These are phyloP conservation scores for Picus viridis DNA, from an alignment of 2,797 vertebrate genomes.

Conservation along the genomic window DNA sequence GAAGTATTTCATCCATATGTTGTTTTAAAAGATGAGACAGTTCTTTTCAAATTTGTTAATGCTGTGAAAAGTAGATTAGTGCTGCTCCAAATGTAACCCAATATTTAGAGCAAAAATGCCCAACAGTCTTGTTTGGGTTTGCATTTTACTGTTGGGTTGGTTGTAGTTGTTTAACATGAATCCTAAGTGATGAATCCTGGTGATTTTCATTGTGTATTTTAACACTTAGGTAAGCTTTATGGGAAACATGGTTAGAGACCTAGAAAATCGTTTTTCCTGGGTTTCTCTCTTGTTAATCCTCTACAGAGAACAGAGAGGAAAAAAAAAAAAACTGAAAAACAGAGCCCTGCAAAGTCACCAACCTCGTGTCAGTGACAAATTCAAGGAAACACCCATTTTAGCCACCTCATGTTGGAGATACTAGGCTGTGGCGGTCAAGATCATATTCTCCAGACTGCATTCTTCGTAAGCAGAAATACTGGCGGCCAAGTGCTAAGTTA, in stretches of 20 bases:
- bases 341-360: background rate
- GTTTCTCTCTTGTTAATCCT: background rate
- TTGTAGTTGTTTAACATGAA: background rate
- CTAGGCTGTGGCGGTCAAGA: conserved; percentile 30
- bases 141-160: background rate
- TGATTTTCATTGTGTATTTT: background rate
- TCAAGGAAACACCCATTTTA: conserved; percentile 33
- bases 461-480: conserved; percentile 59
- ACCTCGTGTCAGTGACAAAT: background rate
- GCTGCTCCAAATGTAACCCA: background rate
- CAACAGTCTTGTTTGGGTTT: background rate
- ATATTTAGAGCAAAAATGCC: background rate
- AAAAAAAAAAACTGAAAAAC: background rate
- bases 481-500: conserved; percentile 61
- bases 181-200: background rate
- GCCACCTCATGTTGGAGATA: conserved; percentile 23
- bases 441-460: conserved; percentile 64
- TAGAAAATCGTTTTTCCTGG: background rate
- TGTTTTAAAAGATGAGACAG: background rate
- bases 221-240: background rate
- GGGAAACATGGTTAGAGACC: conserved; percentile 3
- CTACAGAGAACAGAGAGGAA: background rate
- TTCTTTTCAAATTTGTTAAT: background rate
- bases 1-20: background rate
- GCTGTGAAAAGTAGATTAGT: background rate